A percentile compares a stretch with the other conserved stretches of the same genome.
Conservation (phyloP, 1,140 invertebrate genomes). For the Eciton burchellii region DNA sequence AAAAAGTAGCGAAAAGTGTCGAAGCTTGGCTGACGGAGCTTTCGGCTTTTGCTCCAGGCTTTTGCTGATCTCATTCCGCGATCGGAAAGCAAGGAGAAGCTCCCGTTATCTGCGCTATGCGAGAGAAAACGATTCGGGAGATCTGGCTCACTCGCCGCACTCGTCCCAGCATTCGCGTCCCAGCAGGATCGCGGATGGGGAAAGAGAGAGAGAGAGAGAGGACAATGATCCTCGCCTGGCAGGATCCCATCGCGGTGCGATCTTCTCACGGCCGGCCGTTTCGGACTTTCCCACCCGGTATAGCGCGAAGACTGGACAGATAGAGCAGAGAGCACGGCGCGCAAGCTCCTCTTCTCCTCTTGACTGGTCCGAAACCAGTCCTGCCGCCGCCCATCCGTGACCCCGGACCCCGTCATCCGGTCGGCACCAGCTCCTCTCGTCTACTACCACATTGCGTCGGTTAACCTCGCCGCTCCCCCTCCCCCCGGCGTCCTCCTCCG, state of each 20-base stretch:
- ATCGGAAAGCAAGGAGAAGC: too few relatives aligned
- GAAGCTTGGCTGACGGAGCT: too few relatives aligned
- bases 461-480: constrained; percentile 49
- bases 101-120: too few relatives aligned
- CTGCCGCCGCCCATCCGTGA: constrained; percentile 83
- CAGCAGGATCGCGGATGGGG: too few relatives aligned
- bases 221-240: not conserved
- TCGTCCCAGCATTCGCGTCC: too few relatives aligned
- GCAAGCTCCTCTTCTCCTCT: constrained; percentile 75
- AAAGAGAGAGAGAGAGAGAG: not conserved
- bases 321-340: constrained; percentile 75
- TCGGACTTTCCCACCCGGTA: constrained; percentile 76
- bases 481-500: constrained; percentile 20
- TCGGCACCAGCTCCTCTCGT: constrained; percentile 64
- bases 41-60: too few relatives aligned
- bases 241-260: not conserved
- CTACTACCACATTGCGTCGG: constrained; percentile 34
- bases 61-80: too few relatives aligned
- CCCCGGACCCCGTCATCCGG: constrained; percentile 81
- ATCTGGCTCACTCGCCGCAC: too few relatives aligned
- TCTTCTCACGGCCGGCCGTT: constrained; percentile 53
- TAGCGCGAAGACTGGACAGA: constrained; percentile 77
- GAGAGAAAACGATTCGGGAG: too few relatives aligned
- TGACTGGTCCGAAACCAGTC: constrained; percentile 83
- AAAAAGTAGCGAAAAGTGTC: too few relatives aligned